Percentiles rank a stretch among this genome's conserved stretches.
Conservation (phyloP, 2,888 invertebrate species). For the Ommatoiulus sabulosus region DNA sequence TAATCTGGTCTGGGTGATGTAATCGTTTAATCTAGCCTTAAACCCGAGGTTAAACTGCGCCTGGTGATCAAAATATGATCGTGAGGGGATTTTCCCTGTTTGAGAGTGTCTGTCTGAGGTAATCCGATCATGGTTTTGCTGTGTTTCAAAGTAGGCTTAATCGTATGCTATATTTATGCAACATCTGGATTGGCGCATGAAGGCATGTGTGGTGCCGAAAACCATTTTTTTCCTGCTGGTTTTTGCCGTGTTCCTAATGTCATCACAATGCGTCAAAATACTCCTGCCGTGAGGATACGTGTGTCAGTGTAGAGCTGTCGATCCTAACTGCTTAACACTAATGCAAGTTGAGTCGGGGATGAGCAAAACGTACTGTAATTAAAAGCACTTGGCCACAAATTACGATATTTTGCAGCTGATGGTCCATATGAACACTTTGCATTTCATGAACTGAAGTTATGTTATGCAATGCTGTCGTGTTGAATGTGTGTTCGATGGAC, state of each 20-base stretch:
- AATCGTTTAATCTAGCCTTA: not conserved
- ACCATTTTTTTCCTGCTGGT: not conserved
- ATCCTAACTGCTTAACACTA: too few species aligned
- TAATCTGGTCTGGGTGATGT: not conserved
- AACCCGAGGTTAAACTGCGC: not conserved
- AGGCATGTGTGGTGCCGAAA: not conserved
- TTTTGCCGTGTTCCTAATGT: not conserved
- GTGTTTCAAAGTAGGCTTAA: not conserved
- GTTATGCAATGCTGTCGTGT: too few species aligned
- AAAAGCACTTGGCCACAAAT: too few species aligned
- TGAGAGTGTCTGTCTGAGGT: not conserved
- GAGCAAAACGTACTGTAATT: too few species aligned
- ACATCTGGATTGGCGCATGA: not conserved
- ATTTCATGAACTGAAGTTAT: too few species aligned
- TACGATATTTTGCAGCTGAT: too few species aligned
- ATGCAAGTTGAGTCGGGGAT: too few species aligned
- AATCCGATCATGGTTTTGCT: not conserved
- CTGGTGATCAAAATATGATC: not conserved
- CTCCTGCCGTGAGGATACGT: too few species aligned
- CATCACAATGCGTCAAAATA: not conserved
- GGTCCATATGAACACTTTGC: too few species aligned
- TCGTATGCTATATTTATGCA: not conserved
- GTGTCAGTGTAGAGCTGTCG: too few species aligned
- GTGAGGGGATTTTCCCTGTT: not conserved
- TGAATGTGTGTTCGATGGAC: too few species aligned